Evolutionary conservation across 1,140 invertebrate genomes (phyloP).

Genomic region (Calephelis virginiensis): DNA sequence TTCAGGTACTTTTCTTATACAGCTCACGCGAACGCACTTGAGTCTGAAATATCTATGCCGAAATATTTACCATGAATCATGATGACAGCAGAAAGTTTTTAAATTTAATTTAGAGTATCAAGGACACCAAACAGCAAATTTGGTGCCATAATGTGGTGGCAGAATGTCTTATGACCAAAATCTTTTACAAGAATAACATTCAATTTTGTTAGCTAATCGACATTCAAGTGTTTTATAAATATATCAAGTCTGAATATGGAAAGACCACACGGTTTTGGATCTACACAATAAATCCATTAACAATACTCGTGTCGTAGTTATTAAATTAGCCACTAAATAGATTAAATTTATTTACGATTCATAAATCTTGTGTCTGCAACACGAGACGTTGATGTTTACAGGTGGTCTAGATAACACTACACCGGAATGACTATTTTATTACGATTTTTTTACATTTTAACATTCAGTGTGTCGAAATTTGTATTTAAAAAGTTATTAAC

Average conservation of each 20-base stretch:
- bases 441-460: neutral
- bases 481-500: too few relatives aligned
- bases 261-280: neutral
- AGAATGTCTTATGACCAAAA: too few relatives aligned
- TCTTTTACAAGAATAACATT: too few relatives aligned
- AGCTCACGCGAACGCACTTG: too few relatives aligned
- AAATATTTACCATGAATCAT: too few relatives aligned
- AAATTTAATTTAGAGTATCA: too few relatives aligned
- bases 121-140: too few relatives aligned
- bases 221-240: neutral
- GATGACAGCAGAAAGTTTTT: too few relatives aligned
- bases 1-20: too few relatives aligned
- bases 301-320: neutral
- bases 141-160: too few relatives aligned
- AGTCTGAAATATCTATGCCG: too few relatives aligned
- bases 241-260: neutral
- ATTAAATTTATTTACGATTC: constrained; percentile 12
- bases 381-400: neutral
- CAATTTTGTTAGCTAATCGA: too few relatives aligned
- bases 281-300: constrained; percentile 2
- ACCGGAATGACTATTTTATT: neutral
- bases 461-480: neutral
- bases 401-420: neutral
- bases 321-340: neutral
- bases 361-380: neutral